A percentile compares a stretch with the other conserved stretches of the same genome.
Conservation (phyloP, 2,113 vertebrate species). For the Thalassoma bifasciatum region DNA sequence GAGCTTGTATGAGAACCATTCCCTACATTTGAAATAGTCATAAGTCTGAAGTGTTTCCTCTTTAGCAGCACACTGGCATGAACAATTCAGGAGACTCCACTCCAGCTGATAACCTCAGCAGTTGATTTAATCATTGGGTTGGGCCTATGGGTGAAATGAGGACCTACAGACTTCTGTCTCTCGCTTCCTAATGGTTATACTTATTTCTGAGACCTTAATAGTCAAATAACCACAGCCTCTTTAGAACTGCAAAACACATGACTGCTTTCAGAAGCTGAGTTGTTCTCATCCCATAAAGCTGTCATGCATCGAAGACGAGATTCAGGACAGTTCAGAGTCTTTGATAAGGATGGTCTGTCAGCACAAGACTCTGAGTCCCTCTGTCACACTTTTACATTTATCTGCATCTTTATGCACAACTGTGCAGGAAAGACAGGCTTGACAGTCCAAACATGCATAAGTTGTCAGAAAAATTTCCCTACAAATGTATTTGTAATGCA, state of each 20-base stretch:
- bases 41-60: neutral
- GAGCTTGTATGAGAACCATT: neutral
- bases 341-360: too few species aligned
- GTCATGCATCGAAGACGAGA: neutral
- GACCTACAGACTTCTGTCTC: neutral
- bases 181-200: neutral
- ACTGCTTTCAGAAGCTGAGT: neutral
- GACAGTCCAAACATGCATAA: too few species aligned
- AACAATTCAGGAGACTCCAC: neutral
- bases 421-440: too few species aligned
- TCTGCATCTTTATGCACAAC: too few species aligned
- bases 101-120: neutral
- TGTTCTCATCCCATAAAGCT: neutral
- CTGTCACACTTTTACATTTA: too few species aligned
- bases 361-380: too few species aligned
- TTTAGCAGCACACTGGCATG: too few species aligned
- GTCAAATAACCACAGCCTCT: neutral
- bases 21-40: neutral
- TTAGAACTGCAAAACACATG: neutral
- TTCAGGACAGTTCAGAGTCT: too few species aligned
- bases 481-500: too few species aligned
- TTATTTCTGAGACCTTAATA: neutral
- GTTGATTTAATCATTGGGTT: neutral
- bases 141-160: neutral
- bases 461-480: too few species aligned